Percentiles rank a stretch among this genome's conserved stretches.
These are phyloP conservation scores for Aramus guarauna DNA, from an alignment of 2,113 vertebrate genomes.

Conservation along the genomic window DNA sequence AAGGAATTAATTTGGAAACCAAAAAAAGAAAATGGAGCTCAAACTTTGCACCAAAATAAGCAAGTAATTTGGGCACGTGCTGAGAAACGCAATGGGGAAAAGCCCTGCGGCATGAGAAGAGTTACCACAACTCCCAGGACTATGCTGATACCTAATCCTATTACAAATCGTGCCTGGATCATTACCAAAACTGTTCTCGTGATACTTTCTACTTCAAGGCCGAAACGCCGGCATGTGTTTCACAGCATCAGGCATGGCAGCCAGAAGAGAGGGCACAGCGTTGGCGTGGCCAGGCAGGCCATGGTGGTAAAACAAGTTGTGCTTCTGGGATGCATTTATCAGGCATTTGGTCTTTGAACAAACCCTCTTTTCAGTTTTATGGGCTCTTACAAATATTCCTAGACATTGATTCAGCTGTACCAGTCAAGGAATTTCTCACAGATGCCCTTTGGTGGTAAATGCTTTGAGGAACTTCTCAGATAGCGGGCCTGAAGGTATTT, in stretches of 20 bases:
- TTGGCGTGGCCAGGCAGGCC: neutral
- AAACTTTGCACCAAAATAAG: neutral
- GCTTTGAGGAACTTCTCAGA: neutral
- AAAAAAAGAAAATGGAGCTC: neutral
- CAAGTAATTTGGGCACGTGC: accelerated
- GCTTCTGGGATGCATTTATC: neutral
- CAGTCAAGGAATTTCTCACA: neutral
- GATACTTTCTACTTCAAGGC: neutral
- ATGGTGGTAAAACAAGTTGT: neutral
- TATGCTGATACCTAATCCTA: neutral
- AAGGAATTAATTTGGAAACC: neutral
- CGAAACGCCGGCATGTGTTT: accelerated
- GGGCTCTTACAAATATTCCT: neutral
- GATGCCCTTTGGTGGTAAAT: neutral
- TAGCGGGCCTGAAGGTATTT: neutral
- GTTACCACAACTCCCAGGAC: neutral
- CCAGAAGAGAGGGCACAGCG: accelerated
- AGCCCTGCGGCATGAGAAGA: neutral
- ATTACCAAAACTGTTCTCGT: neutral
- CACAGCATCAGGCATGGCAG: neutral
- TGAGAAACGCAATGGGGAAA: neutral
- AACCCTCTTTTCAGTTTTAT: neutral
- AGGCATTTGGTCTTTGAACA: neutral
- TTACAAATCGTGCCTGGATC: neutral
- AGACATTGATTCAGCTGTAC: neutral